phyloP scores from a whole-genome alignment of 2,113 vertebrate species.

The Larimichthys crocea region DNA sequence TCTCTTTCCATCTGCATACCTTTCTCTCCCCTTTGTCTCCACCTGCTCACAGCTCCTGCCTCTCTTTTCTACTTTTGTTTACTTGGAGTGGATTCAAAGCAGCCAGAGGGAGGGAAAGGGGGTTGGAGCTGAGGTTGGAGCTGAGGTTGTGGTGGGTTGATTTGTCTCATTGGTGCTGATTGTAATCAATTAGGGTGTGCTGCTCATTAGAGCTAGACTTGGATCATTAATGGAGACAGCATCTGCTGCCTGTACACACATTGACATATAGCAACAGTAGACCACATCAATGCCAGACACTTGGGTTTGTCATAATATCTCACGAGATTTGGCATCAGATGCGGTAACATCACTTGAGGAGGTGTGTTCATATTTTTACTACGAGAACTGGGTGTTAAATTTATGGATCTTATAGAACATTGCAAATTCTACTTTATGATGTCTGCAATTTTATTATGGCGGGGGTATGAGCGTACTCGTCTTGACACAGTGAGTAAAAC shows the following conservation, averaged over 20 bases:
- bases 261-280: constrained; percentile 30
- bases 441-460: constrained; percentile 27
- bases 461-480: neutral
- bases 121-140: constrained; percentile 18
- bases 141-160: constrained; percentile 36
- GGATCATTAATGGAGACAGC: constrained; percentile 50
- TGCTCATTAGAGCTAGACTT: constrained; percentile 55
- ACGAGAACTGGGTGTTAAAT: constrained; percentile 1
- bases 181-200: constrained; percentile 63
- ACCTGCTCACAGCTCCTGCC: constrained; percentile 29
- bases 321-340: neutral
- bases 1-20: constrained; percentile 33
- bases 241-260: constrained; percentile 36
- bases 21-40: constrained; percentile 34
- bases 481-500: constrained; percentile 18
- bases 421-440: constrained; percentile 34
- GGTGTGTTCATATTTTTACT: constrained; percentile 32
- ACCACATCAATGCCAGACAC: constrained; percentile 23
- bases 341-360: constrained; percentile 3
- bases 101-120: constrained; percentile 7
- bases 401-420: constrained; percentile 11
- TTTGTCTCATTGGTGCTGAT: constrained; percentile 62
- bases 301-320: constrained; percentile 22
- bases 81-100: constrained; percentile 36
- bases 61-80: constrained; percentile 38